A percentile compares a stretch with the other conserved stretches of the same genome.
Conservation (phyloP, 2,113 vertebrate species). For the Pterocles orientalis region DNA sequence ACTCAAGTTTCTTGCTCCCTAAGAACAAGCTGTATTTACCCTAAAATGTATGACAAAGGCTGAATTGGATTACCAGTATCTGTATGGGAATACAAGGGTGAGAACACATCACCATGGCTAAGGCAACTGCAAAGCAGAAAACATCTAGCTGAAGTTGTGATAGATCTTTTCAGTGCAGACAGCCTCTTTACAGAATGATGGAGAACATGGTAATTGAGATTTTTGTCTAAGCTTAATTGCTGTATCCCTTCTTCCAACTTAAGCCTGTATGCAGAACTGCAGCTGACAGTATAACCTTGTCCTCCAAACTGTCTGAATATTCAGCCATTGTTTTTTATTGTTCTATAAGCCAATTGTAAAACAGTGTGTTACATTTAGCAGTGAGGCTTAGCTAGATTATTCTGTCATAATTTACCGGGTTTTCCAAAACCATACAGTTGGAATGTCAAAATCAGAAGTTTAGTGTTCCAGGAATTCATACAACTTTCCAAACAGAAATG, state of each 20-base stretch:
- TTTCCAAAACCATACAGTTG: neutral
- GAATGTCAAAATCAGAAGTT: constrained; percentile 8
- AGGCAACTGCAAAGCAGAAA: neutral
- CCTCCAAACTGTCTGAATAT: neutral
- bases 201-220: constrained; percentile 25
- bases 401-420: neutral
- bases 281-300: neutral
- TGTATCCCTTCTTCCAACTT: constrained; percentile 3
- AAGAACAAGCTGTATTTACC: neutral
- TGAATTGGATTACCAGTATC: neutral
- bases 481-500: constrained; percentile 12
- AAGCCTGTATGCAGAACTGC: neutral
- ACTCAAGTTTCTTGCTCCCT: neutral
- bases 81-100: neutral
- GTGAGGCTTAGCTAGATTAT: neutral
- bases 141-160: neutral
- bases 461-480: neutral
- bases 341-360: neutral
- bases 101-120: neutral
- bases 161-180: neutral
- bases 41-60: neutral
- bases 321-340: neutral
- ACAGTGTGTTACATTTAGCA: neutral
- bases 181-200: neutral
- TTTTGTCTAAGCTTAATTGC: neutral